A percentile compares a stretch with the other conserved stretches of the same genome.
phyloP scores from a whole-genome alignment of 2,113 vertebrate genomes.

The Haemorhous mexicanus region DNA sequence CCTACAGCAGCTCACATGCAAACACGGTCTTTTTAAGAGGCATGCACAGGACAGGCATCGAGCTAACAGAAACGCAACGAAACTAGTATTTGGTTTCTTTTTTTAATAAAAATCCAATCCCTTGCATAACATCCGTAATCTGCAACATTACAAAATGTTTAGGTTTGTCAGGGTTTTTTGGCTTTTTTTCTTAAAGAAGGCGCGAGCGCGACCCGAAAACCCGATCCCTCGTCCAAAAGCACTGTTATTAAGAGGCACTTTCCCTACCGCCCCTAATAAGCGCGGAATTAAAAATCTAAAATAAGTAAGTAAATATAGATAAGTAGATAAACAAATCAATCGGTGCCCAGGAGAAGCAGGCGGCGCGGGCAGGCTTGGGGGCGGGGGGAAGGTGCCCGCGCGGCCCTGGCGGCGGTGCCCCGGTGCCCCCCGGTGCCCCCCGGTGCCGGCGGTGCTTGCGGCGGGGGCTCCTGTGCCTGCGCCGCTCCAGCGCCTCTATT shows the following conservation, averaged over 20 bases:
- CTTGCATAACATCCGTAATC: background rate
- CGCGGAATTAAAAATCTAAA: background rate
- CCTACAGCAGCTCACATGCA: background rate
- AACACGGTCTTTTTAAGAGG: background rate
- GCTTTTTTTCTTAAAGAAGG: background rate
- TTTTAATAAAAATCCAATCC: background rate
- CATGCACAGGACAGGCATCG: background rate
- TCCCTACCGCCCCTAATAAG: background rate
- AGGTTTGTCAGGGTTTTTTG: too few species aligned
- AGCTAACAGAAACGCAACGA: background rate
- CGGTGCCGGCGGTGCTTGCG: slow-evolving; percentile 70
- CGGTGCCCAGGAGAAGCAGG: background rate
- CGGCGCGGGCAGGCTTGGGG: rapidly evolving
- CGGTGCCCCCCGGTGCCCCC: background rate
- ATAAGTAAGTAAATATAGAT: background rate
- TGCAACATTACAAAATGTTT: background rate
- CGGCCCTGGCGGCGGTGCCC: background rate
- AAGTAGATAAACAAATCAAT: background rate
- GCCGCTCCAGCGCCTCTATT: slow-evolving; percentile 78
- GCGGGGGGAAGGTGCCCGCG: background rate
- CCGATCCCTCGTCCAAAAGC: background rate
- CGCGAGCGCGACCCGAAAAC: background rate
- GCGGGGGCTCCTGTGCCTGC: slow-evolving; percentile 75
- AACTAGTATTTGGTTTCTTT: background rate
- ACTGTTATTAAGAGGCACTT: background rate